Evolutionary conservation across 2,113 vertebrate genomes (phyloP).

Genomic region (Malurus cyaneus): DNA sequence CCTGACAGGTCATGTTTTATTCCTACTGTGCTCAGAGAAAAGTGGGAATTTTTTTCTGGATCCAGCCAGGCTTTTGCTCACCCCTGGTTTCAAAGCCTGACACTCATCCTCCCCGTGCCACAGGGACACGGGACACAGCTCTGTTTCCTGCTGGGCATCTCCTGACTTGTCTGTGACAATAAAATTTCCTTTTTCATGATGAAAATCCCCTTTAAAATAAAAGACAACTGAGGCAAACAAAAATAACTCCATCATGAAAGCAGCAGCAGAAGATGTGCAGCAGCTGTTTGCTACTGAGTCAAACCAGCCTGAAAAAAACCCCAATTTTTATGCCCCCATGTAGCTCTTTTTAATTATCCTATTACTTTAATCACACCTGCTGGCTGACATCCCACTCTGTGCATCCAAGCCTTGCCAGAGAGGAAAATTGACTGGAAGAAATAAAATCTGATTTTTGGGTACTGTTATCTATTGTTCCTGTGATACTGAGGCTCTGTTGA

Average conservation of each 20-base stretch:
- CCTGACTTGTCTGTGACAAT: neutral
- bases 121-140: neutral
- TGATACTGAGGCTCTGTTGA: neutral
- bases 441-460: conserved; percentile 10
- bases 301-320: neutral
- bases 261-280: neutral
- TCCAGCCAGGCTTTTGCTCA: neutral
- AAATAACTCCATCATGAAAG: neutral
- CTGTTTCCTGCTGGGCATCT: neutral
- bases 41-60: neutral
- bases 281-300: neutral
- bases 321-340: neutral
- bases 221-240: neutral
- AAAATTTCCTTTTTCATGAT: neutral
- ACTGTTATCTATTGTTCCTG: neutral
- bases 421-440: neutral
- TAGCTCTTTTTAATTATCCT: conserved; percentile 42
- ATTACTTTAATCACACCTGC: conserved; percentile 55
- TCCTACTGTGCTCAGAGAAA: neutral
- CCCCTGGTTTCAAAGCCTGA: neutral
- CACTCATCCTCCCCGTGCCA: neutral
- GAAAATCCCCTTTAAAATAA: conserved; percentile 11
- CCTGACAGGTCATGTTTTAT: neutral
- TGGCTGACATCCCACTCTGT: neutral
- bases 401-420: neutral